Percentiles rank a stretch among this genome's conserved stretches.
Evolutionary conservation across 1,140 invertebrate genomes (phyloP).

Genomic region (Thaumetopoea pityocampa): DNA sequence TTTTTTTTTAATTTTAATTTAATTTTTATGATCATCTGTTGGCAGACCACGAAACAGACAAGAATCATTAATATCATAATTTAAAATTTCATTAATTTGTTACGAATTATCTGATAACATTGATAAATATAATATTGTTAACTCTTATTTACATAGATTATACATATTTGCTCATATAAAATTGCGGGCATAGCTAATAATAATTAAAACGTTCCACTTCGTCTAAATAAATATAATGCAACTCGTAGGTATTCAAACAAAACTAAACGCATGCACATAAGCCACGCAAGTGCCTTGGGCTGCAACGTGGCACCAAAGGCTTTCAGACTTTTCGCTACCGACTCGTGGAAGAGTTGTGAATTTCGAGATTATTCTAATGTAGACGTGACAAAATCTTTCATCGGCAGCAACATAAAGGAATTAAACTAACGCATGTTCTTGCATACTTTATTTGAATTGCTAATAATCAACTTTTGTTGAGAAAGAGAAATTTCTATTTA

Average conservation of each 20-base stretch:
- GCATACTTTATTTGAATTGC: neutral
- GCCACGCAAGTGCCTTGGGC: constrained; percentile 34
- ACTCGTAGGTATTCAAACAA: constrained; percentile 25
- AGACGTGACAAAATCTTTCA: constrained; percentile 3
- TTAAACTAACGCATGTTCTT: neutral
- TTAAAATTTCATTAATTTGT: too few species aligned
- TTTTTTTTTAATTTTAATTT: too few species aligned
- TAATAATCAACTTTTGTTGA: neutral
- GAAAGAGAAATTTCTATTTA: too few species aligned
- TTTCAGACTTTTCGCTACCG: constrained; percentile 51
- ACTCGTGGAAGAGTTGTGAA: constrained; percentile 23
- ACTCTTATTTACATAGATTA: too few species aligned
- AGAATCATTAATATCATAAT: too few species aligned
- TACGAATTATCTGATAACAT: too few species aligned
- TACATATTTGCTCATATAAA: too few species aligned
- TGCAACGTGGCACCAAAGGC: constrained; percentile 42
- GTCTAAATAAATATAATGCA: constrained; percentile 11
- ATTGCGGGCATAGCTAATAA: neutral
- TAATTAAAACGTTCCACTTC: neutral
- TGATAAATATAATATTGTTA: too few species aligned
- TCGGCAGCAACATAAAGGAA: neutral
- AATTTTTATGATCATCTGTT: too few species aligned
- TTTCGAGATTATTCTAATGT: constrained; percentile 2
- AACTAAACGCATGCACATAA: constrained; percentile 26
- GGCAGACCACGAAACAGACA: too few species aligned